phyloP scores from a whole-genome alignment of 2,888 invertebrate species.

The Luffia ferchaultella region DNA sequence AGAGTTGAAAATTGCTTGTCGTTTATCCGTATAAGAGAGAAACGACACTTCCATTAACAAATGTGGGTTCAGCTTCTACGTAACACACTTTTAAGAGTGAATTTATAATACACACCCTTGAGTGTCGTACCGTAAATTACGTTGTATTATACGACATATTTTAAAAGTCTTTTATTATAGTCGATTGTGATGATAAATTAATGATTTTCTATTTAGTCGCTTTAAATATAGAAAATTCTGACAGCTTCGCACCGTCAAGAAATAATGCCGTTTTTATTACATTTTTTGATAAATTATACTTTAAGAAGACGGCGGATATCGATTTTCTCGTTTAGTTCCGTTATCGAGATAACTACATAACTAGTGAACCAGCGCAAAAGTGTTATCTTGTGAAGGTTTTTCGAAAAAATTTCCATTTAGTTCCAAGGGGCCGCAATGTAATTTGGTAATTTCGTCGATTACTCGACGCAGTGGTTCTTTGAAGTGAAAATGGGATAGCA shows the following conservation, averaged over 20 bases:
- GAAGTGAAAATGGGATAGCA: not conserved
- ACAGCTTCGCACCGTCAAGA: constrained; percentile 56
- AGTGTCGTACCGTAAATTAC: no score
- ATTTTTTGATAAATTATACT: constrained; percentile 66
- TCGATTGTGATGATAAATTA: no score
- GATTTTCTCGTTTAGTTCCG: constrained; percentile 63
- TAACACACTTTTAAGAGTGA: no score
- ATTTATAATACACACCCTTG: no score
- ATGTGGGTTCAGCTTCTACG: no score
- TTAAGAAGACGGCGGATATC: constrained; percentile 57
- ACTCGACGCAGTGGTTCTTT: constrained; percentile 18
- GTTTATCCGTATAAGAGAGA: no score
- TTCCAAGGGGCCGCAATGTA: constrained; percentile 48
- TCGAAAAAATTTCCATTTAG: constrained; percentile 58
- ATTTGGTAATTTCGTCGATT: constrained; percentile 59
- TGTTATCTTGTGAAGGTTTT: constrained; percentile 39
- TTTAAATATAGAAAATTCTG: constrained; percentile 53
- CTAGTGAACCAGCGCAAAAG: constrained; percentile 33
- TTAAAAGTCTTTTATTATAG: no score
- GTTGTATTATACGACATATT: no score
- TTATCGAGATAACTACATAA: no score
- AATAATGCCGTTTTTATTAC: constrained; percentile 66
- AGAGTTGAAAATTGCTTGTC: not conserved
- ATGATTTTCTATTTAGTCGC: constrained; percentile 25
- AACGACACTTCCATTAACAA: no score